phyloP scores from a whole-genome alignment of 1,140 invertebrate species.

The Rhynchophorus ferrugineus region DNA sequence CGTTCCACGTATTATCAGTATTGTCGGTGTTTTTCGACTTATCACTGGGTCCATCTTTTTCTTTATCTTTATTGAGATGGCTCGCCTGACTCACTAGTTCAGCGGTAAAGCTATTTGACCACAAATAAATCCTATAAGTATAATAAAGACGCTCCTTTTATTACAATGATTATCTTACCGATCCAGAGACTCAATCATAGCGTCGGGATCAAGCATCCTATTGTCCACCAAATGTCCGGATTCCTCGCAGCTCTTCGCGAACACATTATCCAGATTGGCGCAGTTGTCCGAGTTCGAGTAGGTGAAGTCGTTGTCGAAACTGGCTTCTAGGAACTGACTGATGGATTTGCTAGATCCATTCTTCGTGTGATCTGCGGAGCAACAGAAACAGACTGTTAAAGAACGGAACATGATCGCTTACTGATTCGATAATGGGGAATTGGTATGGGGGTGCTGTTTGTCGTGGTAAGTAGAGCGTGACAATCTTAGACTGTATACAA shows the following conservation, averaged over 20 bases:
- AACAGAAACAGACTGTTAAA: not conserved
- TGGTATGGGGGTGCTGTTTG: too few relatives aligned
- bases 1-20: slow-evolving; percentile 61
- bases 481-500: too few relatives aligned
- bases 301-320: slow-evolving; percentile 26
- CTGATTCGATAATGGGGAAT: too few relatives aligned
- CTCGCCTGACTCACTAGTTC: slow-evolving; percentile 53
- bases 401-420: not conserved
- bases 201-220: slow-evolving; percentile 50
- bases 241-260: slow-evolving; percentile 28
- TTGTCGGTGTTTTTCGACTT: slow-evolving; percentile 27
- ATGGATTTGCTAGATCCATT: slow-evolving; percentile 34
- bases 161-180: not conserved
- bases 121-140: not conserved
- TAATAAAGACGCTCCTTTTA: not conserved
- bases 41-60: slow-evolving; percentile 16
- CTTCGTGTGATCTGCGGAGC: slow-evolving; percentile 31
- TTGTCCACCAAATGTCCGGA: slow-evolving; percentile 30
- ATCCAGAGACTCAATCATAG: slow-evolving; percentile 60
- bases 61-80: slow-evolving; percentile 40
- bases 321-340: slow-evolving; percentile 27
- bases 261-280: slow-evolving; percentile 12
- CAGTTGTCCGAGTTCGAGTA: slow-evolving; percentile 31
- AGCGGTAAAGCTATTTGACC: slow-evolving; percentile 45
- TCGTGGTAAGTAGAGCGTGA: too few relatives aligned